phyloP scores from a whole-genome alignment of 2,888 invertebrate genomes.

The Hoplodrina ambigua region DNA sequence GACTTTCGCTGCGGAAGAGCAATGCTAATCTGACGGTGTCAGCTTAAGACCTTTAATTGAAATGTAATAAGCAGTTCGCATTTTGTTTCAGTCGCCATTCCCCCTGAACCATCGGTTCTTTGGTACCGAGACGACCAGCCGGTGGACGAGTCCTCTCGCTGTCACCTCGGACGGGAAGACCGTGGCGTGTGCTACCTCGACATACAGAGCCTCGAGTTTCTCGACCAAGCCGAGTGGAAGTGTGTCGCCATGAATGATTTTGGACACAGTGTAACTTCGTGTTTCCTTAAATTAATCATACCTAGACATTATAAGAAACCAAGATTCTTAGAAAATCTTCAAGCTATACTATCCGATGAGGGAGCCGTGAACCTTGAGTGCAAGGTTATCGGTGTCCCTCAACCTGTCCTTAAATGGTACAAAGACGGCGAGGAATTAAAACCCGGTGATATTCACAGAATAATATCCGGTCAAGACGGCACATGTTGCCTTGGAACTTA shows the following conservation, averaged over 20 bases:
- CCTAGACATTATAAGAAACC: slow-evolving; percentile 97
- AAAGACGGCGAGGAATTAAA: slow-evolving; percentile 97
- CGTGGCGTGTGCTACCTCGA: slow-evolving; percentile 94
- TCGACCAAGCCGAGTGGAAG: slow-evolving; percentile 98
- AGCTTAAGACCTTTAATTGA: too few relatives aligned
- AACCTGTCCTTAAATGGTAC: slow-evolving; percentile 97
- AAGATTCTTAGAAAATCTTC: slow-evolving; percentile 95
- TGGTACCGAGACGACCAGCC: slow-evolving; percentile 97
- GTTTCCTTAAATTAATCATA: slow-evolving; percentile 95
- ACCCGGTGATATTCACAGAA: slow-evolving; percentile 97
- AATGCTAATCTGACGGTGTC: too few relatives aligned
- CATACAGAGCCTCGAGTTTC: slow-evolving; percentile 93
- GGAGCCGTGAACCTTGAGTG: slow-evolving; percentile 97
- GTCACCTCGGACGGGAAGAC: slow-evolving; percentile 92
- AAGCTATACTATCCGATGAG: slow-evolving; percentile 96
- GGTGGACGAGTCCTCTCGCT: slow-evolving; percentile 92
- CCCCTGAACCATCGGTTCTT: slow-evolving; percentile 94
- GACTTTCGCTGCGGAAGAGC: too few relatives aligned
- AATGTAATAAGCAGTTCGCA: not conserved
- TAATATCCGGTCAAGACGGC: slow-evolving; percentile 97
- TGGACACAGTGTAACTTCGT: slow-evolving; percentile 96
- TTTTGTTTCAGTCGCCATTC: slow-evolving; percentile 92
- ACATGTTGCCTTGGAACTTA: slow-evolving; percentile 97
- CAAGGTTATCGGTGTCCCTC: slow-evolving; percentile 97
- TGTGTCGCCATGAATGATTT: slow-evolving; percentile 97